Evolutionary conservation across 2,888 invertebrate genomes (phyloP).

Genomic region (Osmoderma eremita): DNA sequence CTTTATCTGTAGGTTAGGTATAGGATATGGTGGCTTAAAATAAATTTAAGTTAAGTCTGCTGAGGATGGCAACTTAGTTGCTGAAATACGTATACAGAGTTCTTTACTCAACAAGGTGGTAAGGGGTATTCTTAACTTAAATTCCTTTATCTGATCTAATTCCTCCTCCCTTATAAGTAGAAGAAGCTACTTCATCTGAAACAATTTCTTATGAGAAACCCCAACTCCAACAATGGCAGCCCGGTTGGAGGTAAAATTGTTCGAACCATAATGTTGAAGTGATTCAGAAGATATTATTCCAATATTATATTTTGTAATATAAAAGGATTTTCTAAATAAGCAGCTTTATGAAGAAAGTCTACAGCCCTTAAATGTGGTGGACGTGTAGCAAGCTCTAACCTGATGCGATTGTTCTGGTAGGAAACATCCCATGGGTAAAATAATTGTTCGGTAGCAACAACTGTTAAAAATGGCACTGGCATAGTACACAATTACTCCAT

Average conservation of each 20-base stretch:
- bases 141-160: too few relatives aligned
- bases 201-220: slow-evolving; percentile 71
- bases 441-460: slow-evolving; percentile 76
- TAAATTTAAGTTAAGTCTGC: too few relatives aligned
- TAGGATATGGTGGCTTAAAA: too few relatives aligned
- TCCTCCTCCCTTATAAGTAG: slow-evolving; percentile 80
- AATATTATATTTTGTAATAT: slow-evolving; percentile 79
- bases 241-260: slow-evolving; percentile 72
- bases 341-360: slow-evolving; percentile 90
- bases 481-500: too few relatives aligned
- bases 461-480: slow-evolving; percentile 73
- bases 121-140: too few relatives aligned
- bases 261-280: slow-evolving; percentile 76
- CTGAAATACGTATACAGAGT: too few relatives aligned
- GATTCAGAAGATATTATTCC: slow-evolving; percentile 80
- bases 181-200: slow-evolving; percentile 61
- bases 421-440: slow-evolving; percentile 93
- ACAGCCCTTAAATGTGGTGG: slow-evolving; percentile 77
- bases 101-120: too few relatives aligned
- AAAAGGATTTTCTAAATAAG: slow-evolving; percentile 91
- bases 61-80: too few relatives aligned
- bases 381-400: slow-evolving; percentile 75
- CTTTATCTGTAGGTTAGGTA: too few relatives aligned
- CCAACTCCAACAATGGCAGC: slow-evolving; percentile 87
- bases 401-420: slow-evolving; percentile 75